Evolutionary conservation across 2,888 invertebrate genomes (phyloP), one percentile per base, ranked within the genome.

Genomic region (Panzeria rudis): DNA sequence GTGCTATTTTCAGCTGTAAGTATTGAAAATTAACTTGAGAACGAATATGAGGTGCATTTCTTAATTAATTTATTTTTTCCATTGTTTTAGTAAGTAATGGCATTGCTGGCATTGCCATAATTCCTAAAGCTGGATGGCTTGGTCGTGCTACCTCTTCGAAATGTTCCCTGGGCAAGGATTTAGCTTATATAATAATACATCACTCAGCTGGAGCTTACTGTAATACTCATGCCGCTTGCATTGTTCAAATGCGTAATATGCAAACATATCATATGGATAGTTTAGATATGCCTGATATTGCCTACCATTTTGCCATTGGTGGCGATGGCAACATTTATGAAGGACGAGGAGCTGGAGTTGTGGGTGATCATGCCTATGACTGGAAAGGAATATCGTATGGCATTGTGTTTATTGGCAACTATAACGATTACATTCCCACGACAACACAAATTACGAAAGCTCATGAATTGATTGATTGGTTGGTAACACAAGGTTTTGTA

Each of bases 241-340:
- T 87, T 62, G 87, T 88, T 4, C 83, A 90, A 83, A 83, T 92
- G 88, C 88, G 88, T 71, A 89, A 87, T 81, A 92, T 92, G 83
- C 92, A 92, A 86, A 69, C 47, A 62, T 91, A 89, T 82, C 92
- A 92, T 83, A 91, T 91, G 89, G 87, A 89, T 61, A 82, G 87
- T n/a, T 80, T 89, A 78, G 89, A 89, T 59, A 92, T 90, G 90
- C 84, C 86, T 17, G 92, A 92, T 83, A 92, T 92, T 76, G 91
- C 91, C 38, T 92, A 92, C 76, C 90, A 89, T 72, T 92, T 91
- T 83, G 88, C 89, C 2, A 89, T 92, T 52, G 92, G 91, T 62
- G 92, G 88, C 15, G 92, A 92, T 87, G 92, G 91, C 62, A 89
- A 89, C 52, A 89, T 92, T 9, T 92, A 92, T 54, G 91, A 90